Evolutionary conservation across 1,140 invertebrate species (phyloP).

Genomic region (Lordiphosa collinella): DNA sequence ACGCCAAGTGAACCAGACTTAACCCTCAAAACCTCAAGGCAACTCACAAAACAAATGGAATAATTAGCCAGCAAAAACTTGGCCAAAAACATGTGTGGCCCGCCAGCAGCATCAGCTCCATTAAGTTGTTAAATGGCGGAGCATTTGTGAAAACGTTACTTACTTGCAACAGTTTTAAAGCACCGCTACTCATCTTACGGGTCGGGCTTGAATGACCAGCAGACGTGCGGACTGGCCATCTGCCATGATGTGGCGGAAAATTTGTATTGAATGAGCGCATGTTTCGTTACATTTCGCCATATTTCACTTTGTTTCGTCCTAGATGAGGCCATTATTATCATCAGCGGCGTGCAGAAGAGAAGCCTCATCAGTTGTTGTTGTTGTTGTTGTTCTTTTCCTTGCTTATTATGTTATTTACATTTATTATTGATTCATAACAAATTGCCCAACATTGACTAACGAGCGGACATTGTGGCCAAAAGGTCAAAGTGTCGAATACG

Average conservation of each 20-base stretch:
- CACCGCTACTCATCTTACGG: slow-evolving; percentile 10
- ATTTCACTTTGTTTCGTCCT: slow-evolving; percentile 45
- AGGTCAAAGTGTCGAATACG: slow-evolving; percentile 56
- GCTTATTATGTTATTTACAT: slow-evolving; percentile 73
- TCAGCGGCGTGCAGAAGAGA: background rate
- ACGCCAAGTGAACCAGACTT: slow-evolving; percentile 30
- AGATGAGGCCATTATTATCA: slow-evolving; percentile 43
- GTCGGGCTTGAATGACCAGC: slow-evolving; percentile 11
- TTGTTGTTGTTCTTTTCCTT: slow-evolving; percentile 11
- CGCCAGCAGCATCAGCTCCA: background rate
- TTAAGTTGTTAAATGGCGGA: slow-evolving; percentile 14
- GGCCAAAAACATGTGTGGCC: slow-evolving; percentile 6
- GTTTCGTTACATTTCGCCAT: slow-evolving; percentile 44
- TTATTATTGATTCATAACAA: slow-evolving; percentile 74
- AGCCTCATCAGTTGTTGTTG: background rate
- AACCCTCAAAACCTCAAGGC: slow-evolving; percentile 33
- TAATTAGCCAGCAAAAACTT: slow-evolving; percentile 42
- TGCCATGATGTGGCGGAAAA: slow-evolving; percentile 65
- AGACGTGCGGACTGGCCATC: slow-evolving; percentile 55
- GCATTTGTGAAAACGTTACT: slow-evolving; percentile 16
- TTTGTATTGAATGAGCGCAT: slow-evolving; percentile 51
- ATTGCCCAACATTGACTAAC: slow-evolving; percentile 70
- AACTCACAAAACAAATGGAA: slow-evolving; percentile 52
- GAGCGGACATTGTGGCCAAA: slow-evolving; percentile 66
- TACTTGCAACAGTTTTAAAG: slow-evolving; percentile 11